phyloP scores from a whole-genome alignment of 2,113 vertebrate genomes.

The Trochalopteron elliotii region DNA sequence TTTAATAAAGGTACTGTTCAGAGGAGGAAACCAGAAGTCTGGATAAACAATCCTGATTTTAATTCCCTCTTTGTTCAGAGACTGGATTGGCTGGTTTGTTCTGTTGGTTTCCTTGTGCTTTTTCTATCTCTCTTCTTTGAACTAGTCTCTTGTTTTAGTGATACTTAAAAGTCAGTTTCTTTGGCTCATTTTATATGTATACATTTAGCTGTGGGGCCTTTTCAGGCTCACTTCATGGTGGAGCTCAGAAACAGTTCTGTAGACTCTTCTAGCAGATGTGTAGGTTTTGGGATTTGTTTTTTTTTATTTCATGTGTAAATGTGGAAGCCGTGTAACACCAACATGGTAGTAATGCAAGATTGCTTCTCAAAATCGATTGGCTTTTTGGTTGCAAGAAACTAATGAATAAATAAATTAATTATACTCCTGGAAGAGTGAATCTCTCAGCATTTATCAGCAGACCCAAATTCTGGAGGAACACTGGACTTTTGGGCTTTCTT shows the following conservation, averaged over 20 bases:
- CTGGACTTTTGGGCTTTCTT: not conserved
- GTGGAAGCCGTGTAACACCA: not conserved
- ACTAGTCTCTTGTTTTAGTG: not conserved
- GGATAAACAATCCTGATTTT: not conserved
- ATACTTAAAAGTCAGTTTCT: not conserved
- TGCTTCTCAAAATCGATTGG: not conserved
- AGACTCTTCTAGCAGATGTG: not conserved
- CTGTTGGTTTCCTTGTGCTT: not conserved
- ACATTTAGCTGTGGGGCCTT: not conserved
- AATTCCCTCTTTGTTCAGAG: not conserved
- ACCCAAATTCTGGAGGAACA: not conserved
- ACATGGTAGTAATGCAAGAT: not conserved
- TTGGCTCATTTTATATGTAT: not conserved
- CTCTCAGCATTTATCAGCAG: not conserved
- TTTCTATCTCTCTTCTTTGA: not conserved
- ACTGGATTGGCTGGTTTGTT: not conserved
- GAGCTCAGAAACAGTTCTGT: not conserved
- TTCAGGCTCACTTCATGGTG: not conserved
- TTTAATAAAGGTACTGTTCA: not conserved
- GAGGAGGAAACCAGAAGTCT: not conserved
- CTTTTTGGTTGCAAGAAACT: not conserved
- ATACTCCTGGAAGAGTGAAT: not conserved
- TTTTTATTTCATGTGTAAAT: not conserved
- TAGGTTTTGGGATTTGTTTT: not conserved
- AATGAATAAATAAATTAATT: not conserved